Percentiles rank a stretch among this genome's conserved stretches.
Conservation (phyloP, 2,113 vertebrate species). For the Danio rerio region GRCz12tu NC_133200.1:14621501-14622000, state of each 20-base stretch:
- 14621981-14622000: too few species aligned
- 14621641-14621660: slow-evolving; percentile 86
- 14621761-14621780: slow-evolving; percentile 91
- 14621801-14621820: slow-evolving; percentile 89
- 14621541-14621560: slow-evolving; percentile 86
- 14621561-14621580: slow-evolving; percentile 84
- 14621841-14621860: slow-evolving; percentile 93
- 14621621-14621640: slow-evolving; percentile 76
- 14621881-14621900: background rate
- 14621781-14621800: slow-evolving; percentile 92
- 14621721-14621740: slow-evolving; percentile 88
- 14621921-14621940: too few species aligned
- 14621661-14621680: slow-evolving; percentile 92
- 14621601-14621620: slow-evolving; percentile 88
- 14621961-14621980: too few species aligned
- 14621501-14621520: slow-evolving; percentile 93
- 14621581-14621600: slow-evolving; percentile 86
- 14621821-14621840: slow-evolving; percentile 92
- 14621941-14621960: too few species aligned
- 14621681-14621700: slow-evolving; percentile 88
- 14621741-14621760: slow-evolving; percentile 83
- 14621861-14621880: slow-evolving; percentile 76
- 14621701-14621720: slow-evolving; percentile 83
- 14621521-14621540: slow-evolving; percentile 85
- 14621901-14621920: background rate